These are phyloP conservation scores for Geococcyx californianus DNA, from an alignment of 2,113 vertebrate genomes.

Conservation along the genomic window DNA sequence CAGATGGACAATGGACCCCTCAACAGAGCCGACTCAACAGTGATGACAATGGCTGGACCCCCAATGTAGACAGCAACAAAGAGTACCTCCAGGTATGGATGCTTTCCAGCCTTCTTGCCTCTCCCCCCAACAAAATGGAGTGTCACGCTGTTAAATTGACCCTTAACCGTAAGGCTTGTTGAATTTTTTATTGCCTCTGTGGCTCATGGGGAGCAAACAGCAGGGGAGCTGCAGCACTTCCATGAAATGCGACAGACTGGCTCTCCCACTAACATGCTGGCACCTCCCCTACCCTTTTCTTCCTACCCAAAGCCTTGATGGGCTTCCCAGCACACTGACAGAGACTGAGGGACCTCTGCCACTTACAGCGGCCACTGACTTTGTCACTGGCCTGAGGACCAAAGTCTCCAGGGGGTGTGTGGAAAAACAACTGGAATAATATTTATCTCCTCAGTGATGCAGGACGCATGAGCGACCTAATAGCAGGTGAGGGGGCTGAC, in stretches of 20 bases:
- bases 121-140: conserved; percentile 4
- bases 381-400: not conserved
- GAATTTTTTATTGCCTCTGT: conserved; percentile 48
- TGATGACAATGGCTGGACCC: conserved; percentile 94
- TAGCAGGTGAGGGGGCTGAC: not conserved
- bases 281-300: not conserved
- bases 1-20: conserved; percentile 87
- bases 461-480: not conserved
- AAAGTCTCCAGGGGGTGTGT: not conserved
- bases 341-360: not conserved
- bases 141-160: conserved; percentile 30
- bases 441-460: conserved; percentile 26
- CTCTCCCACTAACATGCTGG: conserved; percentile 27
- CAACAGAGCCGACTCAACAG: conserved; percentile 93
- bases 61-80: conserved; percentile 90
- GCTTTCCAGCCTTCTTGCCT: not conserved
- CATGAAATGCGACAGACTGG: not conserved
- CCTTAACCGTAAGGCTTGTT: conserved; percentile 1
- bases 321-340: not conserved
- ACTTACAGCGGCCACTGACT: conserved; percentile 52
- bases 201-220: conserved; percentile 15
- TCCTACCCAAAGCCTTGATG: conserved; percentile 33
- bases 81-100: conserved; percentile 91
- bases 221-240: conserved; percentile 37
- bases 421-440: conserved; percentile 36